Conservation (phyloP, 2,113 vertebrate species). For the Pedionomus torquatus region DNA sequence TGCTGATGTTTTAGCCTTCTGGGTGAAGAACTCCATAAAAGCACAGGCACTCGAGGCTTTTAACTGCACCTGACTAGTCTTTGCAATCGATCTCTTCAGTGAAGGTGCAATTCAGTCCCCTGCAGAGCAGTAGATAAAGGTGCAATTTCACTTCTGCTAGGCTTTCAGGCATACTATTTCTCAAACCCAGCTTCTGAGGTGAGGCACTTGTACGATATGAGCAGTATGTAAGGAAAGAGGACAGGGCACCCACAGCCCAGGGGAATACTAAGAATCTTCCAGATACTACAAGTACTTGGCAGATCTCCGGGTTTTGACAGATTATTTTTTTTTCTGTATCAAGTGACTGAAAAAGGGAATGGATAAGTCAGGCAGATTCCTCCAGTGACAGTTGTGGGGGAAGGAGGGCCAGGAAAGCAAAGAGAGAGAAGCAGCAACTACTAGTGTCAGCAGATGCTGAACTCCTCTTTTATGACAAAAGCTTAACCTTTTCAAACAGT, state of each 20-base stretch:
- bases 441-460: not conserved
- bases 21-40: not conserved
- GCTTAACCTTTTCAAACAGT: not conserved
- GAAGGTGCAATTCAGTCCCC: not conserved
- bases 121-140: not conserved
- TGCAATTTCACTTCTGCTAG: not conserved
- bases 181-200: not conserved
- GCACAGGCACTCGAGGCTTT: not conserved
- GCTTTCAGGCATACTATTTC: not conserved
- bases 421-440: not conserved
- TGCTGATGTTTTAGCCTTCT: not conserved
- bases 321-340: not conserved
- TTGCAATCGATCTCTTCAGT: not conserved
- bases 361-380: not conserved
- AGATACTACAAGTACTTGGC: not conserved
- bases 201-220: fast-evolving
- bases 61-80: not conserved
- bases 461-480: not conserved
- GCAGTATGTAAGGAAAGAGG: not conserved
- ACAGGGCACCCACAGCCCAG: fast-evolving
- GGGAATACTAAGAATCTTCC: not conserved
- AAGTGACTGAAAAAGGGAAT: not conserved
- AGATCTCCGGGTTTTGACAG: not conserved
- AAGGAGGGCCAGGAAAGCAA: not conserved
- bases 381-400: no score